These are phyloP conservation scores for Lucinisca nassula DNA, from an alignment of 2,888 invertebrate species.

Conservation along the genomic window DNA sequence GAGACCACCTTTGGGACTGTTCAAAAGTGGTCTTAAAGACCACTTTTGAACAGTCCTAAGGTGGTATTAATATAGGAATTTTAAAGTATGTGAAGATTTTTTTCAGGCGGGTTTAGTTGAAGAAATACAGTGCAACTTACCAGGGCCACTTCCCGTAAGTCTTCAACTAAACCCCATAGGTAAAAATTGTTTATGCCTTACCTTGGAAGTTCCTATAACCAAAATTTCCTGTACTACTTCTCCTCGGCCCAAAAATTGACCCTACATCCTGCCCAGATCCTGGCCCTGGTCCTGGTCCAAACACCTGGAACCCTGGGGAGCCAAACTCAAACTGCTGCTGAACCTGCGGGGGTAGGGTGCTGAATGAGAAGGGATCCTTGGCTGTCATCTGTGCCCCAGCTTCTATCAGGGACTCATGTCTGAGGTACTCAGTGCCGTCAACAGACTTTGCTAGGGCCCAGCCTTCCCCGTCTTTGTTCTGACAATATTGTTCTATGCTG, in stretches of 20 bases:
- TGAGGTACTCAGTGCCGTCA: constrained; percentile 91
- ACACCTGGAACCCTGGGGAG: constrained; percentile 41
- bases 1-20: too few relatives aligned
- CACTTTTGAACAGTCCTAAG: too few relatives aligned
- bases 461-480: constrained; percentile 91
- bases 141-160: too few relatives aligned
- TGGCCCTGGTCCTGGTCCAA: constrained; percentile 23
- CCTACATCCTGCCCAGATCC: constrained; percentile 50
- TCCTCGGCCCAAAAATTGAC: constrained; percentile 36
- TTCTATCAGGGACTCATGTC: constrained; percentile 89
- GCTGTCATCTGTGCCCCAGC: constrained; percentile 57
- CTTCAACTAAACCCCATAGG: too few relatives aligned
- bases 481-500: constrained; percentile 91
- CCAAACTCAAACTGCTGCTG: constrained; percentile 90
- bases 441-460: constrained; percentile 92
- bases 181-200: too few relatives aligned
- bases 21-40: too few relatives aligned
- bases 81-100: too few relatives aligned
- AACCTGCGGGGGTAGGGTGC: constrained; percentile 74
- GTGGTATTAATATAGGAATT: too few relatives aligned
- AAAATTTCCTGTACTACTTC: constrained; percentile 31
- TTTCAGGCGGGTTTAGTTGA: too few relatives aligned
- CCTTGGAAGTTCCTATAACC: constrained; percentile 43
- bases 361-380: constrained; percentile 82
- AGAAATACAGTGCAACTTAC: too few relatives aligned